These are phyloP conservation scores for Auanema sp. DNA, from an alignment of 2,888 invertebrate genomes.

Conservation along the genomic window DNA sequence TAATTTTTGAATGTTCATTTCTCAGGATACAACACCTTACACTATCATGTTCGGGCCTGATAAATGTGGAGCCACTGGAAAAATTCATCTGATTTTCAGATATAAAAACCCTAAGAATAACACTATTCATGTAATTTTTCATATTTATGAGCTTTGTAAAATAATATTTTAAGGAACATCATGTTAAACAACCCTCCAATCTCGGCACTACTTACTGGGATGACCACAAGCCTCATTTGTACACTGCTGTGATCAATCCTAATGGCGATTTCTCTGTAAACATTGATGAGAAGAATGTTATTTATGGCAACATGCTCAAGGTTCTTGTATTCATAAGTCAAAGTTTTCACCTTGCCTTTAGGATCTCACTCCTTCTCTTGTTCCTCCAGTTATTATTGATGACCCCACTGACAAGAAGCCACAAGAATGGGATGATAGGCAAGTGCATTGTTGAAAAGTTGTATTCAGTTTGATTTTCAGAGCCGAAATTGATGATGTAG, in stretches of 20 bases:
- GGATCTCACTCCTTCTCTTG: slow-evolving; percentile 77
- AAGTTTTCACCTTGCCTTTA: slow-evolving; percentile 17
- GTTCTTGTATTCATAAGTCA: slow-evolving; percentile 25
- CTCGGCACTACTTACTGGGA: slow-evolving; percentile 73
- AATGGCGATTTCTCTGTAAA: slow-evolving; percentile 81
- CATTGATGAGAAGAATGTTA: slow-evolving; percentile 74
- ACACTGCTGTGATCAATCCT: slow-evolving; percentile 77
- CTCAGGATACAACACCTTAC: slow-evolving; percentile 88
- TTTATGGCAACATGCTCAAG: slow-evolving; percentile 51
- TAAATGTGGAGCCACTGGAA: slow-evolving; percentile 94
- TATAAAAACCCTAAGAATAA: slow-evolving; percentile 92
- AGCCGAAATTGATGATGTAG: slow-evolving; percentile 61
- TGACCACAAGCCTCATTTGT: slow-evolving; percentile 89
- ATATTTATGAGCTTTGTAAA: slow-evolving; percentile 6
- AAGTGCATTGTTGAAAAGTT: slow-evolving; percentile 68
- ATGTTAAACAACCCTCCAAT: slow-evolving; percentile 82
- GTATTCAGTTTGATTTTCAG: slow-evolving; percentile 12
- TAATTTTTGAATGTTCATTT: slow-evolving; percentile 25
- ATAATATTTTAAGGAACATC: slow-evolving; percentile 76
- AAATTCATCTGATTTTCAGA: slow-evolving; percentile 87
- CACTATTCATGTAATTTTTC: slow-evolving; percentile 73
- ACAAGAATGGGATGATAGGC: slow-evolving; percentile 92
- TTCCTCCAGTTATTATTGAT: slow-evolving; percentile 90
- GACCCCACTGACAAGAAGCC: slow-evolving; percentile 83
- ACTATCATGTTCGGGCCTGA: slow-evolving; percentile 99